Percentiles rank a stretch among this genome's conserved stretches.
These are phyloP conservation scores for Eupsilia transversa DNA, from an alignment of 2,888 invertebrate genomes.

Conservation along the genomic window DNA sequence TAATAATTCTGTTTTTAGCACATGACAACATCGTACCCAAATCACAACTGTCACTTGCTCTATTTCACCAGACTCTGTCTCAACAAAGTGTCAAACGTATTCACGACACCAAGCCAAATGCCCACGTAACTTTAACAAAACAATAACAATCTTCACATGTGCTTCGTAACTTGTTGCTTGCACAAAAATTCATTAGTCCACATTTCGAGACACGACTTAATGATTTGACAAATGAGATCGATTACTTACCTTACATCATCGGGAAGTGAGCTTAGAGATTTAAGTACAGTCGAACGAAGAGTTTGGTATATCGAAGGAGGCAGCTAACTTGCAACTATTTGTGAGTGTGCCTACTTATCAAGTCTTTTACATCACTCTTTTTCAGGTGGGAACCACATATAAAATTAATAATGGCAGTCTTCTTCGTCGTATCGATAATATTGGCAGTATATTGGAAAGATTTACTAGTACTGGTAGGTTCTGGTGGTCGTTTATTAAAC, in stretches of 20 bases:
- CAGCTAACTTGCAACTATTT: no score
- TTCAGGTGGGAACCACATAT: no score
- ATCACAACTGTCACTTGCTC: constrained; percentile 26
- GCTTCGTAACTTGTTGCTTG: constrained; percentile 49
- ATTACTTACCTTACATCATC: constrained; percentile 73
- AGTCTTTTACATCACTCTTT: neutral
- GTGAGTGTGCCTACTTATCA: neutral
- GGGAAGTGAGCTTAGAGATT: constrained; percentile 64
- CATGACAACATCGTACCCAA: constrained; percentile 11
- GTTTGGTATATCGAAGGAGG: neutral
- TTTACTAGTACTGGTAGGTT: no score
- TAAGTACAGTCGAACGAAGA: constrained; percentile 27
- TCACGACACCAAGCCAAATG: constrained; percentile 23
- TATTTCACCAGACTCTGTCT: constrained; percentile 50
- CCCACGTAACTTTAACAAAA: constrained; percentile 51
- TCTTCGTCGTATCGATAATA: neutral
- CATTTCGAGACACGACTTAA: constrained; percentile 67
- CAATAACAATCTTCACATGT: constrained; percentile 45
- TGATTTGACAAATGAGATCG: constrained; percentile 75
- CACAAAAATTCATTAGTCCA: constrained; percentile 64
- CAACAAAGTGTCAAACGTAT: constrained; percentile 51
- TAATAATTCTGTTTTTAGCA: neutral
- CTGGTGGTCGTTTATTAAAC: no score
- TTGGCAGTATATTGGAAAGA: neutral
- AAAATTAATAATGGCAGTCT: no score